Evolutionary conservation across 2,113 vertebrate genomes (phyloP).

Genomic region (Nibea coibor): DNA sequence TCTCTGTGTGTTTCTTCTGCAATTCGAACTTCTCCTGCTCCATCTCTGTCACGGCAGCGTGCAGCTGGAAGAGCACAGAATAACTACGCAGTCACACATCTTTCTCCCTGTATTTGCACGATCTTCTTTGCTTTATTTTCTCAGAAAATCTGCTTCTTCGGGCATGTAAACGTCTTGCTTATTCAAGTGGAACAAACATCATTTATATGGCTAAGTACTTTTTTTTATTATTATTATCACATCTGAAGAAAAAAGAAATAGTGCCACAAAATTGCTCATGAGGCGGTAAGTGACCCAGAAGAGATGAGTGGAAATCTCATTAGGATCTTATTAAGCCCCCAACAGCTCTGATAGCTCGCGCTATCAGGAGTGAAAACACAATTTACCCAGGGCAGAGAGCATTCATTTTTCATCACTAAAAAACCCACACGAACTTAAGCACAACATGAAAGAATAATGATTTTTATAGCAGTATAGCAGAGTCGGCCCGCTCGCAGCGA

Average conservation of each 20-base stretch:
- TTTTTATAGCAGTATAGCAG: constrained; percentile 9
- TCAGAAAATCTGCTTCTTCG: constrained; percentile 6
- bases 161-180: constrained; percentile 11
- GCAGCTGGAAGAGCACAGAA: constrained; percentile 82
- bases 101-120: neutral
- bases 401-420: constrained; percentile 46
- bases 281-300: constrained; percentile 33
- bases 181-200: constrained; percentile 25
- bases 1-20: constrained; percentile 90
- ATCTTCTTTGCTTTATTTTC: neutral
- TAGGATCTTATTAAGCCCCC: constrained; percentile 37
- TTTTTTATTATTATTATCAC: constrained; percentile 23
- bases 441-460: constrained; percentile 49
- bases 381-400: constrained; percentile 45
- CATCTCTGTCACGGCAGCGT: constrained; percentile 87
- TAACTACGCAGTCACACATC: constrained; percentile 11
- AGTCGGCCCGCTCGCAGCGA: constrained; percentile 41
- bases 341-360: constrained; percentile 27
- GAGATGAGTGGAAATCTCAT: constrained; percentile 51
- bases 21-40: constrained; percentile 94
- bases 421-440: constrained; percentile 25
- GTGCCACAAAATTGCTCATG: constrained; percentile 29
- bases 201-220: constrained; percentile 1
- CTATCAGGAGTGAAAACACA: constrained; percentile 46
- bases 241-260: constrained; percentile 3